phyloP scores from a whole-genome alignment of 2,888 invertebrate species.

The Timema cristinae region DNA sequence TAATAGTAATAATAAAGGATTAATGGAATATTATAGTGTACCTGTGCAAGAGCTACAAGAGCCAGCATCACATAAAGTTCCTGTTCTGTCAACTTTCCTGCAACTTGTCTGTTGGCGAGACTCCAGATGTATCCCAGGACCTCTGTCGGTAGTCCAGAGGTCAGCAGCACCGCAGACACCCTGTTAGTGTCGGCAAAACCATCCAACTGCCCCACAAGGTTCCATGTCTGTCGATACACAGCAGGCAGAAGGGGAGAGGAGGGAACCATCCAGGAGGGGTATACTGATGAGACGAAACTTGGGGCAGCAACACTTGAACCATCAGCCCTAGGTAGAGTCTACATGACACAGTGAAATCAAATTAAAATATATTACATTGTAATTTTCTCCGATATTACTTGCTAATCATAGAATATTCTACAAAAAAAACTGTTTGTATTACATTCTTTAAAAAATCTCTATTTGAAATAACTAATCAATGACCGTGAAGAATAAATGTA shows the following conservation, averaged over 20 bases:
- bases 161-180: constrained; percentile 46
- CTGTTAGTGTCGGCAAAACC: constrained; percentile 45
- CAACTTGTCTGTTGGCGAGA: constrained; percentile 47
- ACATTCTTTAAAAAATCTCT: too few species aligned
- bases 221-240: constrained; percentile 47
- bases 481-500: too few species aligned
- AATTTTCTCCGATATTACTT: too few species aligned
- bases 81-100: constrained; percentile 48
- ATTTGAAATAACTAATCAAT: too few species aligned
- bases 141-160: constrained; percentile 48
- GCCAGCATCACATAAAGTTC: constrained; percentile 48
- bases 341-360: too few species aligned
- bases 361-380: too few species aligned
- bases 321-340: background rate
- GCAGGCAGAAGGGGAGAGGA: constrained; percentile 44
- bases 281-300: too few species aligned
- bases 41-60: constrained; percentile 49
- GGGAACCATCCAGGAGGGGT: constrained; percentile 45
- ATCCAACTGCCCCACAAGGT: constrained; percentile 42
- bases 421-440: too few species aligned
- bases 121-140: constrained; percentile 50
- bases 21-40: constrained; percentile 32
- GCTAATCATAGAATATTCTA: too few species aligned
- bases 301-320: background rate
- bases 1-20: background rate